Conservation (phyloP, 2,113 vertebrate genomes). For the Dendrocopos noguchii region DNA sequence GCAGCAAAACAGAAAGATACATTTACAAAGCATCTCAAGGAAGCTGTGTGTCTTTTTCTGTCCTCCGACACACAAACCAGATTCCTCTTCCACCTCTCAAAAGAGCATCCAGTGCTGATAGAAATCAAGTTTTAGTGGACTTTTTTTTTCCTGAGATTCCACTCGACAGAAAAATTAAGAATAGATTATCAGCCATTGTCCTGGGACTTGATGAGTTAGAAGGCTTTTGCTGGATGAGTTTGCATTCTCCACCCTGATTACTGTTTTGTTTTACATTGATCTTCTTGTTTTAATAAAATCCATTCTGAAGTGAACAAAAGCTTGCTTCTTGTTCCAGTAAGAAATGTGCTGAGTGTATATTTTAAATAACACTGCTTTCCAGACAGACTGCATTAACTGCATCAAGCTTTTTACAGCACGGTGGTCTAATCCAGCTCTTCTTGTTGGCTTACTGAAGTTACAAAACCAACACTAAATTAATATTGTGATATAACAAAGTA, state of each 20-base stretch:
- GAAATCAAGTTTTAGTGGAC: not conserved
- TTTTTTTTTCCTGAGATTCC: not conserved
- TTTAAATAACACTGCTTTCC: slow-evolving; percentile 78
- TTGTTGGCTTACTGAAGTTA: slow-evolving; percentile 61
- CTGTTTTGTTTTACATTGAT: slow-evolving; percentile 62
- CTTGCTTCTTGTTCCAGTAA: slow-evolving; percentile 69
- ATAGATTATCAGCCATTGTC: not conserved
- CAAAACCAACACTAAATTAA: slow-evolving; percentile 65
- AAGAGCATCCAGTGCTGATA: not conserved
- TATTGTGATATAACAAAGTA: slow-evolving; percentile 68
- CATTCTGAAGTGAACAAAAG: slow-evolving; percentile 70
- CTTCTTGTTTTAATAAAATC: slow-evolving; percentile 71
- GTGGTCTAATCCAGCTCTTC: slow-evolving; percentile 68
- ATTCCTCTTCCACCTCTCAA: not conserved
- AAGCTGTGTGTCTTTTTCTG: not conserved
- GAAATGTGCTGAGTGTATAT: slow-evolving; percentile 71
- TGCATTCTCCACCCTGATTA: slow-evolving; percentile 38
- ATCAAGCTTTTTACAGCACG: slow-evolving; percentile 68
- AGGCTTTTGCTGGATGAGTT: slow-evolving; percentile 19
- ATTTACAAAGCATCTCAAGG: not conserved
- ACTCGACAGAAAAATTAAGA: not conserved
- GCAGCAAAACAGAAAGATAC: slow-evolving; percentile 11
- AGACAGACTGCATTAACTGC: slow-evolving; percentile 79
- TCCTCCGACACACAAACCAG: not conserved
- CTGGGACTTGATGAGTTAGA: slow-evolving; percentile 17